Evolutionary conservation across 2,888 invertebrate species (phyloP).

Genomic region (Galerucella nymphaeae): DNA sequence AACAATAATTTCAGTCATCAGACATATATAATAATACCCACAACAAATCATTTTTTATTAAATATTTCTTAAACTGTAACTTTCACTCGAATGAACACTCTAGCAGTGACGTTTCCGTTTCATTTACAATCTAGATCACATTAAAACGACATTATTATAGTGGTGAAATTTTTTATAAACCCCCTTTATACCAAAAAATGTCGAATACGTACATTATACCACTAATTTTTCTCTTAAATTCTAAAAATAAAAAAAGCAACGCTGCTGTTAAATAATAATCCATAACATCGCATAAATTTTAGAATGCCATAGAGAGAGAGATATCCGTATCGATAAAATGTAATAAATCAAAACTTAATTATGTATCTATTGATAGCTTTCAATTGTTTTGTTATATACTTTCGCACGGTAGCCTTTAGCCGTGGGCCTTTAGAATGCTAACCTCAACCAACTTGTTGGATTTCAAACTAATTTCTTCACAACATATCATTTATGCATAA

Average conservation of each 20-base stretch:
- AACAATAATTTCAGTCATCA: conserved; percentile 12
- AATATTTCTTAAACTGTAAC: no score
- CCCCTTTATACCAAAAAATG: no score
- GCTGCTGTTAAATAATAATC: conserved; percentile 2
- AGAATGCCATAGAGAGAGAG: conserved; percentile 36
- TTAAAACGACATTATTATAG: no score
- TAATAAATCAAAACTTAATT: conserved; percentile 50
- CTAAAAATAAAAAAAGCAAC: not conserved
- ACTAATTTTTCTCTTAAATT: no score
- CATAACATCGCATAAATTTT: conserved; percentile 32
- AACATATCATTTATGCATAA: conserved; percentile 25
- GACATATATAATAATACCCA: no score
- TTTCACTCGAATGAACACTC: not conserved
- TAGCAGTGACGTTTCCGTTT: no score
- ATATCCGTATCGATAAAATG: conserved; percentile 45
- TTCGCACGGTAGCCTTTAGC: conserved; percentile 49
- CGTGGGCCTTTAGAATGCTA: conserved; percentile 33
- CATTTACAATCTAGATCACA: no score
- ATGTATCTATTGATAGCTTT: conserved; percentile 43
- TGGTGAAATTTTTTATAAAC: no score
- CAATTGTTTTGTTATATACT: conserved; percentile 43
- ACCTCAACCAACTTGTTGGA: conserved; percentile 20
- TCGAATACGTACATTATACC: no score
- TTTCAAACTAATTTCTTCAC: conserved; percentile 36
- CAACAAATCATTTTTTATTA: no score